Percentiles rank a stretch among this genome's conserved stretches.
These are phyloP conservation scores for Acronicta leporina DNA, from an alignment of 2,888 invertebrate genomes.

Conservation along the genomic window DNA sequence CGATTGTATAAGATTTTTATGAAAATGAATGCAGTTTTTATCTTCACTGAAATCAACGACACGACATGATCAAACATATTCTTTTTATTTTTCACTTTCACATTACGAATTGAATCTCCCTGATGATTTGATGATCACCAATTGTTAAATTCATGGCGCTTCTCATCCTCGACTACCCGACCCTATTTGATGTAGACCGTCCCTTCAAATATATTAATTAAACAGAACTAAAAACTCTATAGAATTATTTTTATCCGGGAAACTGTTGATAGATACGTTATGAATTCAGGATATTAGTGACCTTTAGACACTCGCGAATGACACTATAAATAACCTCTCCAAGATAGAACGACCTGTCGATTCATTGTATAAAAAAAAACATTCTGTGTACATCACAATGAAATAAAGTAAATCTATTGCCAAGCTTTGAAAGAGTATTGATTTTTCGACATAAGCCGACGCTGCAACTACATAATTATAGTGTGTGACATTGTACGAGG, in stretches of 20 bases:
- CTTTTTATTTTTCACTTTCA: too few species aligned
- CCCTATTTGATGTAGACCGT: not conserved
- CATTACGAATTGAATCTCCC: too few species aligned
- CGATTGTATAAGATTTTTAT: too few species aligned
- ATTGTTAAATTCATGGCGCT: too few species aligned
- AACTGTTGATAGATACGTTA: not conserved
- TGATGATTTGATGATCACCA: too few species aligned
- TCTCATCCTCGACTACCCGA: not conserved
- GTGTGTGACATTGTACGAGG: slow-evolving; percentile 42
- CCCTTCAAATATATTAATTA: not conserved
- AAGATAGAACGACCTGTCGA: not conserved
- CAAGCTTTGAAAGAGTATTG: slow-evolving; percentile 40
- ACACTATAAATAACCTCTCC: slow-evolving; percentile 1
- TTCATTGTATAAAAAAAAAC: slow-evolving; percentile 1
- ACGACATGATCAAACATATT: too few species aligned
- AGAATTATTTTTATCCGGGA: not conserved
- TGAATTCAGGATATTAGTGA: not conserved
- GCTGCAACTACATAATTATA: slow-evolving; percentile 39
- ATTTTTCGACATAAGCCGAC: slow-evolving; percentile 34
- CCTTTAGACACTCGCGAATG: not conserved
- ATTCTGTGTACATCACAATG: slow-evolving; percentile 14
- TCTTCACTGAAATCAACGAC: too few species aligned
- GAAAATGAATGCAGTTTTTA: too few species aligned
- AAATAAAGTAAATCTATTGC: slow-evolving; percentile 13
- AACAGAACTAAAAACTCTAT: not conserved